phyloP scores from a whole-genome alignment of 2,113 vertebrate genomes.

The Bufo bufo region DNA sequence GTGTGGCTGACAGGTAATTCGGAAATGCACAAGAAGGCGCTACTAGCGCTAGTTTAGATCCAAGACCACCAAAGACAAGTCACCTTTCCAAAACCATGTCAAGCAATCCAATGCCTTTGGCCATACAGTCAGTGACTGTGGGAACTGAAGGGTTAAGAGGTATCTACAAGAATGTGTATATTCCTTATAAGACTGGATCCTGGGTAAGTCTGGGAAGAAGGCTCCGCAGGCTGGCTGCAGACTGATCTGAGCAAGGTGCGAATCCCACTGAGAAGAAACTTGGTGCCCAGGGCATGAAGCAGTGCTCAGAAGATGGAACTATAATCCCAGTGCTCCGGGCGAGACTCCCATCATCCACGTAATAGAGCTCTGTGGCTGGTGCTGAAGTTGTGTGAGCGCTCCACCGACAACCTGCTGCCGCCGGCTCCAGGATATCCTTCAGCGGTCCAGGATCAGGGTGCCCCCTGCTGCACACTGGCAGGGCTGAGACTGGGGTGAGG shows the following conservation, averaged over 20 bases:
- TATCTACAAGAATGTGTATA: background rate
- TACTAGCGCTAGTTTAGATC: background rate
- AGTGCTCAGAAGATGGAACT: background rate
- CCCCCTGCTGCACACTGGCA: background rate
- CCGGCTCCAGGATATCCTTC: too few relatives aligned
- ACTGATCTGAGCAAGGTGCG: background rate
- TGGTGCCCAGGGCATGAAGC: conserved; percentile 33
- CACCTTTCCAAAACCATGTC: conserved; percentile 1
- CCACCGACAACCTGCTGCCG: conserved; percentile 18
- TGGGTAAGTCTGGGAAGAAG: background rate
- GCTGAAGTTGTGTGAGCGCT: conserved; percentile 18
- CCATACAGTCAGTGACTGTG: background rate
- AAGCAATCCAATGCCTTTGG: background rate
- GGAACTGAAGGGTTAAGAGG: background rate
- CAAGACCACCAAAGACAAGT: background rate
- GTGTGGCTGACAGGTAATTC: background rate
- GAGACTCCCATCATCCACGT: background rate
- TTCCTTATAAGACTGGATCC: background rate
- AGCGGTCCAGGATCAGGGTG: background rate
- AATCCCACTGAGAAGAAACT: background rate
- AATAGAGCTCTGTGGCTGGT: background rate
- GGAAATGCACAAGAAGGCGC: background rate
- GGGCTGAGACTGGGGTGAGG: background rate
- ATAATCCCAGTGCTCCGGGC: background rate
- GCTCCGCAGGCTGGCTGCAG: background rate